phyloP scores from a whole-genome alignment of 1,140 invertebrate species.

The Chrysopa pallens region DNA sequence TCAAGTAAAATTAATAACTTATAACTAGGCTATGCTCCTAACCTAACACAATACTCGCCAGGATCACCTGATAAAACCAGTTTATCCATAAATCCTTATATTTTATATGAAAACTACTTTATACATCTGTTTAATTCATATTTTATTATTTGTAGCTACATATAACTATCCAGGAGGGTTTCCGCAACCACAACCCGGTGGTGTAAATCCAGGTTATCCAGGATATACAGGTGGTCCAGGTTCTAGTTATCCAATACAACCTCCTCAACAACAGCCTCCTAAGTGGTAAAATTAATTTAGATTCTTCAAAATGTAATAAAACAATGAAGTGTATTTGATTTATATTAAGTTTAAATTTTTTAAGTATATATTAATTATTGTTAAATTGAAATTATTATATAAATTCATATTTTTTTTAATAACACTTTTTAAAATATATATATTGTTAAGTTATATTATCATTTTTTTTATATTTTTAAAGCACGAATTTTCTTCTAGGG shows the following conservation, averaged over 20 bases:
- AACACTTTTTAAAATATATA: too few species aligned
- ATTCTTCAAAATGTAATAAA: too few species aligned
- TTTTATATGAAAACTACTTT: background rate
- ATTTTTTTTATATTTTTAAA: too few species aligned
- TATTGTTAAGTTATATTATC: too few species aligned
- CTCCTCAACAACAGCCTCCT: slow-evolving; percentile 14
- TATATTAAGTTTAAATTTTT: too few species aligned
- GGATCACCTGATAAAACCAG: slow-evolving; percentile 9
- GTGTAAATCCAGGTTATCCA: slow-evolving; percentile 1
- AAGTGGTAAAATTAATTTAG: background rate
- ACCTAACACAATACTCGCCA: slow-evolving; percentile 8
- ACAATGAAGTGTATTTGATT: too few species aligned
- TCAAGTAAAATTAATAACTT: background rate
- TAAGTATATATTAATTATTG: too few species aligned
- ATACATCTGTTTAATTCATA: slow-evolving; percentile 2
- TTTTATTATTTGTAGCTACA: slow-evolving; percentile 10
- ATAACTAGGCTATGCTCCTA: background rate
- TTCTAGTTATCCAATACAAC: slow-evolving; percentile 7
- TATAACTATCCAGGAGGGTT: slow-evolving; percentile 26
- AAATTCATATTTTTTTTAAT: too few species aligned
- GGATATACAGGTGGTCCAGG: background rate
- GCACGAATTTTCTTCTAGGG: too few species aligned
- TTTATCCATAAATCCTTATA: background rate
- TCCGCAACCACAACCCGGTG: slow-evolving; percentile 19
- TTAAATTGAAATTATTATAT: too few species aligned